These are phyloP conservation scores for Morinoia aosen DNA, from an alignment of 2,888 invertebrate genomes.

Conservation along the genomic window DNA sequence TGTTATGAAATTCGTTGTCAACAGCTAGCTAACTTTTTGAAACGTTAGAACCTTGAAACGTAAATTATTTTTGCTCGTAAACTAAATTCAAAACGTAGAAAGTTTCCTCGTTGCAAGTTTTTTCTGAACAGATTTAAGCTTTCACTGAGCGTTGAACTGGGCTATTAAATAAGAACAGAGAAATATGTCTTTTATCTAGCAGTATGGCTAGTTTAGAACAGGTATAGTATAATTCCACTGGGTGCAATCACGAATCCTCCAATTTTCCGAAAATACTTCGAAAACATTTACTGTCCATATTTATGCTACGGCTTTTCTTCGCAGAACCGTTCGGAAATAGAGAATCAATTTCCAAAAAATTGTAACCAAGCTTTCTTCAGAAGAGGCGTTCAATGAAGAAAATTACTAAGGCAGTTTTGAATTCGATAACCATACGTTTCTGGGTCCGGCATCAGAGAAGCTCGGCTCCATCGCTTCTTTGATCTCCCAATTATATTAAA, in stretches of 20 bases:
- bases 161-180: not conserved
- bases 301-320: not conserved
- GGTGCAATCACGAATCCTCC: not conserved
- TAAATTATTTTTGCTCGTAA: not conserved
- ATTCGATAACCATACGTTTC: conserved; percentile 35
- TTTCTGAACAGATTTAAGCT: too few relatives aligned
- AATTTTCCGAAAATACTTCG: not conserved
- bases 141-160: too few relatives aligned
- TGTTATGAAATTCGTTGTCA: not conserved
- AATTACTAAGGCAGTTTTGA: not conserved
- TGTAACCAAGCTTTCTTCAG: not conserved
- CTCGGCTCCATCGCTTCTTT: not conserved
- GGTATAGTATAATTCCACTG: not conserved
- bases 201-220: not conserved
- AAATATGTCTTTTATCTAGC: not conserved
- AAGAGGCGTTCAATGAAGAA: not conserved
- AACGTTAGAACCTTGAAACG: not conserved
- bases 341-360: not conserved
- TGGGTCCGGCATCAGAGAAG: not conserved
- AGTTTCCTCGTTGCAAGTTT: too few relatives aligned
- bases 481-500: conserved; percentile 43
- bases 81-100: not conserved
- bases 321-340: not conserved
- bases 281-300: not conserved
- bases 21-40: not conserved